phyloP scores from a whole-genome alignment of 2,888 invertebrate genomes.

The Dendrolimus pini region DNA sequence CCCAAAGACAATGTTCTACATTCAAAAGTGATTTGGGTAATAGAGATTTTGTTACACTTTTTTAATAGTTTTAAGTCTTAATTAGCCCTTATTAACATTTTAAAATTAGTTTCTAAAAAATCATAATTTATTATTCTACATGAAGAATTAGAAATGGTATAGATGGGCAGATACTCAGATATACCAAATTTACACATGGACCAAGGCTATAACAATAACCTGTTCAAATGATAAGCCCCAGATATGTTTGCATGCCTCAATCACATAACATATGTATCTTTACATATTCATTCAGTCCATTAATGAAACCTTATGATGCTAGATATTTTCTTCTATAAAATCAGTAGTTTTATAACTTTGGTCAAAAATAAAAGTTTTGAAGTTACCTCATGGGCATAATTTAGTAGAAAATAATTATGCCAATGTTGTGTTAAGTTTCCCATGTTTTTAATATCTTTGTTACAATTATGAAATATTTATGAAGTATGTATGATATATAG shows the following conservation, averaged over 20 bases:
- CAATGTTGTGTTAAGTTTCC: too few relatives aligned
- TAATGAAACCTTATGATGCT: background rate
- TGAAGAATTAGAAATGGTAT: background rate
- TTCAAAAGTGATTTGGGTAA: conserved; percentile 19
- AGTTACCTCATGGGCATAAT: too few relatives aligned
- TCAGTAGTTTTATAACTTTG: too few relatives aligned
- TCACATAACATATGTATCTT: background rate
- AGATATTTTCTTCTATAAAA: too few relatives aligned
- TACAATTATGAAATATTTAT: too few relatives aligned
- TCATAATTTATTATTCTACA: background rate
- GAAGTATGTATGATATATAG: too few relatives aligned
- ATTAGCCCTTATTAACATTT: conserved; percentile 1
- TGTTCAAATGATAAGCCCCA: conserved; percentile 12
- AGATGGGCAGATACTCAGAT: background rate
- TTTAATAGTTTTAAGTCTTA: conserved; percentile 6
- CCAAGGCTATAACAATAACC: background rate
- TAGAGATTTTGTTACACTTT: conserved; percentile 13
- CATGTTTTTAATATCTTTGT: too few relatives aligned
- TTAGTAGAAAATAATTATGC: too few relatives aligned
- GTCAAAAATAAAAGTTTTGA: too few relatives aligned
- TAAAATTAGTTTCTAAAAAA: background rate
- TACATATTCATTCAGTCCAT: background rate
- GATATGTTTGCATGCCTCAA: background rate
- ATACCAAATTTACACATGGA: conserved; percentile 1
- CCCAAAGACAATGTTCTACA: conserved; percentile 44